Base-by-base conservation (phyloP, 2,113 vertebrate species). In the Muscicapa adusta region DNA sequence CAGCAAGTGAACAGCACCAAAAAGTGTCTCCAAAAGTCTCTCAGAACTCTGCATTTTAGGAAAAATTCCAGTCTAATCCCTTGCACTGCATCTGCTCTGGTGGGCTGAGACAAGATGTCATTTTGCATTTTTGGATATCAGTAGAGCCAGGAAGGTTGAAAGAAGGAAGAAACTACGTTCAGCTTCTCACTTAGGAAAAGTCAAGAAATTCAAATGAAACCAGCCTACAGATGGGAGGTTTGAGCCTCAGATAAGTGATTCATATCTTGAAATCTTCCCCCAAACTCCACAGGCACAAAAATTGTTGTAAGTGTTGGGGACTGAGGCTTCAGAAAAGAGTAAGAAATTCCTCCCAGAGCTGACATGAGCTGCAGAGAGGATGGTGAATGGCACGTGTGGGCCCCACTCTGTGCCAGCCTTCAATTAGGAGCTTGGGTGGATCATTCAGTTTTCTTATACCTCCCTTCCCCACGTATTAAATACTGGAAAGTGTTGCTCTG, bases 141-240 rank as follows among this genome's bases (percentile, higher is more conserved):
- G 78, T 58, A 57, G 82, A 96, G 93, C 95, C 94, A 95, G 82
- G 70, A 91, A 95, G 93, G 93, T 36, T 94, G 91, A 85, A 91
- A 96, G 91, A 93, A 87, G 87, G 68, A 93, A 87, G 82, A 93
- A 94, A 77, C 67, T 63, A 84, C 93, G 68, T 94, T 94, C 89
- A 71, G 82, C 68, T 95, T 96, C 94, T 96, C 89, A 77, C 94
- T 97, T 91, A 48, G 67, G 75, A 96, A 95, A 97, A 96, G 95
- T 96, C 96, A 96, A 96, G 91, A 88, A 94, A 95, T 96, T 97
- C 91, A 96, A 96, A 97, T 96, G n/a, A 90, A 90, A 90, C 10
- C 93, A 94, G 78, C 88, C 94, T 95, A 94, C 95, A 88, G 62
- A 96, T 77, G 91, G 88, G 77, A 73, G 48, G 48, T 80, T 91